Evolutionary conservation across 2,888 invertebrate genomes (phyloP).

Genomic region (Theretra japonica): DNA sequence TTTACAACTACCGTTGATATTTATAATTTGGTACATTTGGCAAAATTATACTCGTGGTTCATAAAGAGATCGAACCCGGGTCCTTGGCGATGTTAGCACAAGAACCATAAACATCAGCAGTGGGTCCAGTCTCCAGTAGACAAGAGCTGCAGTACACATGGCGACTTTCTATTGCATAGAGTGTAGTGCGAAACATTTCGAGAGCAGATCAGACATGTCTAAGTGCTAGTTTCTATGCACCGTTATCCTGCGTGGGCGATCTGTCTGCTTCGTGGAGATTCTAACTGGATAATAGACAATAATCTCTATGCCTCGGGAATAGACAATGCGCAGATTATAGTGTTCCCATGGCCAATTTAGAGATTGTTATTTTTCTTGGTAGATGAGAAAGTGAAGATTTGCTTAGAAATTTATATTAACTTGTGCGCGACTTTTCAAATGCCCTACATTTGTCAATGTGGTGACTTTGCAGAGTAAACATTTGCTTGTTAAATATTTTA

Average conservation of each 20-base stretch:
- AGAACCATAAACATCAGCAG: neutral
- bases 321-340: slow-evolving; percentile 28
- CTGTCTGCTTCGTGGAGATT: slow-evolving; percentile 30
- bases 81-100: slow-evolving; percentile 14
- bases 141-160: no score
- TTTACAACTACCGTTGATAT: no score
- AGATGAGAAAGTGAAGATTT: slow-evolving; percentile 10
- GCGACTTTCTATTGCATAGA: no score
- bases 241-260: slow-evolving; percentile 31
- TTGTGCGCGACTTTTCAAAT: neutral
- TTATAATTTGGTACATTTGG: no score
- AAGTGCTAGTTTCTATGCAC: slow-evolving; percentile 13
- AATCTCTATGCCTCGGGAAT: slow-evolving; percentile 29
- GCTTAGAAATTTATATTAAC: slow-evolving; percentile 16
- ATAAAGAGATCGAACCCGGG: slow-evolving; percentile 15
- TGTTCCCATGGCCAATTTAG: slow-evolving; percentile 24
- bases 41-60: neutral
- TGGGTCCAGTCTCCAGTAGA: no score
- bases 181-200: neutral
- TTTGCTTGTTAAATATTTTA: no score
- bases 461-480: no score
- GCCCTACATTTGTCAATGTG: no score
- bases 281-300: slow-evolving; percentile 30
- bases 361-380: slow-evolving; percentile 11
- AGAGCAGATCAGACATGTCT: slow-evolving; percentile 14